Evolutionary conservation across 2,888 invertebrate species (phyloP), one percentile per base, ranked within the genome.

Genomic region (Metacarcinus magister): DNA sequence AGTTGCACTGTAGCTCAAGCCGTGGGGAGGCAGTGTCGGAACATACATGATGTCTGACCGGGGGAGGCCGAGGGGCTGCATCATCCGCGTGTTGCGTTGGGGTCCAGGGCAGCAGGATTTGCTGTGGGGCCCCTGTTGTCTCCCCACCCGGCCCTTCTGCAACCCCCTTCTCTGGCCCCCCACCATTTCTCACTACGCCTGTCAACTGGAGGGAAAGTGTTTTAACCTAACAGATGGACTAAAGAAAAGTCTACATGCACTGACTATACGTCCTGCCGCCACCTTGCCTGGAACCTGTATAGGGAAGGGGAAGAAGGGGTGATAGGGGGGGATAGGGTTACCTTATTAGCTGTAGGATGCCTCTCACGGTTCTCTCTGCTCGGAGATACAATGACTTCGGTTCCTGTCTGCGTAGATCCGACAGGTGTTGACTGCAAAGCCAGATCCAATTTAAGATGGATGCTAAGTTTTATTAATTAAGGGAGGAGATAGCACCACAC

Each of bases 341-440:
- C 99, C 98, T 99, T 98, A 97, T 98, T 98, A 97, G 98, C 98
- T 97, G 98, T 98, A 97, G 98, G 98, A 98, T 98, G 98, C 98
- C 99, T 98, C 98, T 99, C 99, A 97, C 99, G 98, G 98, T 99
- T 98, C 97, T 99, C 99, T 97, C 99, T 98, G 98, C 99, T 99
- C 97, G 99, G 99, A 97, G 99, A 99, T 97, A 99, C 98, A 97
- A 99, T 98, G 97, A 99, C 98, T 98, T 99, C 99, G 97, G 99
- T 99, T 97, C 98, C 98, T 97, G 99, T 99, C 98, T 99, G 99
- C 97, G 99, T 98, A 94, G 99, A 99, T 97, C 99, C 99, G 97
- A 99, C 99, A 97, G 99, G 99, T 97, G 99, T 99, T 97, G 99
- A 99, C 99, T 99, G 98, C 97, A 98, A 98, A 97, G 95, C 44